Evolutionary conservation across 2,888 invertebrate genomes (phyloP), one percentile per base, ranked within the genome.

Genomic region (Stenolophus ochropezus): DNA sequence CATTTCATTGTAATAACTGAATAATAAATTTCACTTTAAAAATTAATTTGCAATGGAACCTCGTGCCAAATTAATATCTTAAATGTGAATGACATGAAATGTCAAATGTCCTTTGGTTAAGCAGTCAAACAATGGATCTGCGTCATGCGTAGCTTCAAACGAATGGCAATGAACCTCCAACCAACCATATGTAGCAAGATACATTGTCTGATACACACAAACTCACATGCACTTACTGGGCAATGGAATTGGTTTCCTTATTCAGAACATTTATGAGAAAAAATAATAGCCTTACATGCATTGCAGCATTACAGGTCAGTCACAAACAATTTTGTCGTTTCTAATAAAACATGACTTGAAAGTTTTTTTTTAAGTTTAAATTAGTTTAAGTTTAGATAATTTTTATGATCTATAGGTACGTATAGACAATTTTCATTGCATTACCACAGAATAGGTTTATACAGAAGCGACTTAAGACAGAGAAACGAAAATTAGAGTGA

Each of bases 111-210:
- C 11, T 69, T 61, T 61, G 25, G 25, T 61, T 69, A 18, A 69
- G 18, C 65, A 42, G 65, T 69, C n/a, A 69, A 69, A 69, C 65
- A 69, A 69, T 69, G 65, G 65, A 18, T 18, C 33, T 4, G 27
- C 61, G 61, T 69, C 65, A 69, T 69, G 6, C 61, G 27, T 69
- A 69, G 18, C 65, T 58, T 58, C 16, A 69, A 33, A 33, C 14
- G 18, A 33, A 69, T 69, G 65, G 65, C 65, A 69, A 69, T 69
- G 65, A 69, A 69, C 65, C 33, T 33, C 65, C 14, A 33, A 69
- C 16, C 33, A 18, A 33, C 65, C 65, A 69, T 69, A 69, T 69
- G 65, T 69, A 69, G 33, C 5, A 33, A 18, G 33, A 33, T 69
- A 69, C 42, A 69, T 69, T 69, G 65, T 69, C 18, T 69, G 61